Base-by-base conservation (phyloP, 1,140 invertebrate genomes). In the Cyrtorhinus lividipennis region DNA sequence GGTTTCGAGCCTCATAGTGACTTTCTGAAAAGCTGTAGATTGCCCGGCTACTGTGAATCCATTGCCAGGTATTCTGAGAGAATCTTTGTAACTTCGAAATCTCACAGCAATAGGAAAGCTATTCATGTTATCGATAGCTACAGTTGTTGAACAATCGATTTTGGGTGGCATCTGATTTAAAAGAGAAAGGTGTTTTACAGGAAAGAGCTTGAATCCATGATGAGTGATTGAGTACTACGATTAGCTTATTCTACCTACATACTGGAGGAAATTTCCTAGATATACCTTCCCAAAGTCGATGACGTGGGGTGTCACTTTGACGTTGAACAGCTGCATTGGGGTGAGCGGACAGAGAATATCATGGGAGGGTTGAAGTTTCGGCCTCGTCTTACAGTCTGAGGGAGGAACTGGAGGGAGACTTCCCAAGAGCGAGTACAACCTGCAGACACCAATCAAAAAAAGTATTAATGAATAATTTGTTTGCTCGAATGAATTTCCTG, bases 251-350 rank as follows among this genome's bases (percentile, higher is more conserved):
- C 30, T 38, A 38, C 30, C 15, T 38, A 8, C 30, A 38, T 38
- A 38, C 30, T 5, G 5, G 15, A 8, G 15, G 5, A 8, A 5
- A 15, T 38, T 38, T 38, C 30, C 15, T 38, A 38, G 30, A 59
- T 63, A n/a, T 66, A 74, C 72, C 64, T 67, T 67, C 30, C 68
- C 72, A 59, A 73, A 70, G 27, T 67, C 48, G 8, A 72, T 68
- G 1, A 60, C 62, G 2, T 46, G 62, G 2, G 73, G 72, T 25
- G 62, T 66, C 58, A 74, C 66, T n/a, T 67, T 65, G 20, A 73
- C 58, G 27, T 69, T 71, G 56, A 69, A 71, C 30, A 74, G 66
- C 64, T 73, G 69, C 10, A 69, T 65, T 5, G 73, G 72, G 1
- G 72, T 67, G 10, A 74, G 62, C 2, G 71, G 69, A 44, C 70